Percentiles rank a stretch among this genome's conserved stretches.
Evolutionary conservation across 2,113 vertebrate genomes (phyloP).

Genomic region (Hemibagrus wyckioides): DNA sequence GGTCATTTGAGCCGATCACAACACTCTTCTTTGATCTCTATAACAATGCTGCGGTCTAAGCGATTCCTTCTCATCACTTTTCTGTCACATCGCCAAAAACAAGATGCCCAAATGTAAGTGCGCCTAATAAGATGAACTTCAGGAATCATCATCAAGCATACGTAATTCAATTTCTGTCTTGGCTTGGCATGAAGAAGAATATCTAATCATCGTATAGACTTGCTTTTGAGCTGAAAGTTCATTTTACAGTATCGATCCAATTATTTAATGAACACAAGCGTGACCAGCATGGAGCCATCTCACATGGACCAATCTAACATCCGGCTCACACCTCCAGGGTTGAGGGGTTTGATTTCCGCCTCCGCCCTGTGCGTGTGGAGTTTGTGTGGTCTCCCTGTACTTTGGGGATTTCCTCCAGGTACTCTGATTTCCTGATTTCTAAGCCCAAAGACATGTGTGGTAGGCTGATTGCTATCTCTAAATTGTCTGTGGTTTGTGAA

Average conservation of each 20-base stretch:
- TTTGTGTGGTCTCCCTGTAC: no score
- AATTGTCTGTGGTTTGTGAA: no score
- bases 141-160: conserved; percentile 31
- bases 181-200: conserved; percentile 18
- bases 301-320: not conserved
- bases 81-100: conserved; percentile 36
- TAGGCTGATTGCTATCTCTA: no score
- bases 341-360: no score
- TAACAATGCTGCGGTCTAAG: conserved; percentile 18
- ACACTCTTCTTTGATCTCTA: conserved; percentile 47
- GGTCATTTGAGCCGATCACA: conserved; percentile 12
- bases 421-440: no score
- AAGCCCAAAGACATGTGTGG: no score
- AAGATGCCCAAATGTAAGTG: conserved; percentile 41
- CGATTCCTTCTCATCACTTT: conserved; percentile 38
- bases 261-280: conserved; percentile 47
- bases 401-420: no score
- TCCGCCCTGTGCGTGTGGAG: no score
- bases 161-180: conserved; percentile 14
- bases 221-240: conserved; percentile 28
- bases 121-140: conserved; percentile 44
- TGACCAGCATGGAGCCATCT: not conserved
- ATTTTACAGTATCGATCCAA: conserved; percentile 46
- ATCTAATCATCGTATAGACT: conserved; percentile 35
- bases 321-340: no score